A percentile compares a stretch with the other conserved stretches of the same genome.
phyloP scores from a whole-genome alignment of 2,888 invertebrate genomes.

The Nebria brevicollis region DNA sequence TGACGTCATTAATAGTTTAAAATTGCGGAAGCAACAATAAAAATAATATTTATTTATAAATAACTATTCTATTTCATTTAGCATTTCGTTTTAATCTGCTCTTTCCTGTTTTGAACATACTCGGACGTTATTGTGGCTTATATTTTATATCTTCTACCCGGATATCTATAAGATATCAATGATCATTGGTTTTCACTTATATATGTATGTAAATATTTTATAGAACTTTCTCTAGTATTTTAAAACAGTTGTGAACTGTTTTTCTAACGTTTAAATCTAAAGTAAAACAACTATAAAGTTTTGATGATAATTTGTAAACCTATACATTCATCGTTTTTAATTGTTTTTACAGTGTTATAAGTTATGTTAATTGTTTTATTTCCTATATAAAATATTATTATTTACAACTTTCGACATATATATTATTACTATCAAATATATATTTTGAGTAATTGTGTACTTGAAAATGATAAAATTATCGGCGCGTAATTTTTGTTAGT shows the following conservation, averaged over 20 bases:
- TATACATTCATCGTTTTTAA: background rate
- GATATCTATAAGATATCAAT: background rate
- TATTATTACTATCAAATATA: background rate
- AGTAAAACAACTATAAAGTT: too few species aligned
- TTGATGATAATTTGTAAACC: too few species aligned
- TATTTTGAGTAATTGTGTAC: background rate
- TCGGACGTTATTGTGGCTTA: background rate
- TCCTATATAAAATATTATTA: background rate
- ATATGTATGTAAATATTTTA: background rate
- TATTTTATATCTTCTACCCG: background rate
- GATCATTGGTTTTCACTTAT: background rate
- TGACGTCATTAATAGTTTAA: background rate
- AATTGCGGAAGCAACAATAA: background rate
- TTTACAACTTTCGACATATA: background rate
- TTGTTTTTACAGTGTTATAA: background rate
- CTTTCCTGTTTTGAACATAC: background rate
- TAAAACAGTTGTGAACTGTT: too few species aligned
- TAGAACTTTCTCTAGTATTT: background rate
- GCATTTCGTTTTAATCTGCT: background rate
- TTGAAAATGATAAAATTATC: background rate
- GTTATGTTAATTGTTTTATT: background rate
- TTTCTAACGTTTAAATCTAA: background rate
- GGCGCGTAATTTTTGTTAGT: slow-evolving; percentile 74
- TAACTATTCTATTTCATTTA: too few species aligned
- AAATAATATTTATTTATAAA: background rate